phyloP scores from a whole-genome alignment of 2,113 vertebrate species.

The Rhinoptilus africanus region DNA sequence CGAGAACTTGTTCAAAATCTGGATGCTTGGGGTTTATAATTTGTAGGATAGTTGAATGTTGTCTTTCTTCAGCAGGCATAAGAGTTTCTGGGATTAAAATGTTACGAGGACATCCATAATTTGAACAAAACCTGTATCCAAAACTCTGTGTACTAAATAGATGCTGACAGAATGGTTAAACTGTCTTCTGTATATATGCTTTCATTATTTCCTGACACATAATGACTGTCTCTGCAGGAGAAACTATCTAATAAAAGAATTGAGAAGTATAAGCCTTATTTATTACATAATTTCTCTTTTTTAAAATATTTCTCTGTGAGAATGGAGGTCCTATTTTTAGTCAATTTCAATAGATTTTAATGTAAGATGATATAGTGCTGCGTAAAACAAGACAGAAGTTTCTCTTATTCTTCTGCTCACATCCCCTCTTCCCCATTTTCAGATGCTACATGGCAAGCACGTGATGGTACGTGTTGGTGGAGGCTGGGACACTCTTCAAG shows the following conservation, averaged over 20 bases:
- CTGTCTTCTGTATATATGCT: background rate
- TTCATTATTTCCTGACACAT: background rate
- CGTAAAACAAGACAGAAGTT: background rate
- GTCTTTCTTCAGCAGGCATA: background rate
- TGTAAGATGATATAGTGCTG: background rate
- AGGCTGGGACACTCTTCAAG: conserved; percentile 97
- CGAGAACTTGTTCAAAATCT: background rate
- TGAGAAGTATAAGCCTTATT: background rate
- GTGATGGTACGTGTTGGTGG: conserved; percentile 99
- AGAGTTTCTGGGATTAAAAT: background rate
- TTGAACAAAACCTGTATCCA: background rate
- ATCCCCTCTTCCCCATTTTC: background rate
- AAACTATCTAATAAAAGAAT: background rate
- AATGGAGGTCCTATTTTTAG: background rate
- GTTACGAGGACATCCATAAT: background rate
- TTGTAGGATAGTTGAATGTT: background rate
- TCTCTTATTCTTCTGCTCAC: background rate
- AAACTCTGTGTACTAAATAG: background rate
- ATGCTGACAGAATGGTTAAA: background rate
- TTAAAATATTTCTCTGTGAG: background rate
- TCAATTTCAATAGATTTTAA: background rate
- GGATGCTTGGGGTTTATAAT: background rate
- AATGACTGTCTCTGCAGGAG: background rate
- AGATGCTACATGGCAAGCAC: conserved; percentile 98
- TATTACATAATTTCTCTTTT: background rate